Conservation (phyloP, 1,140 invertebrate genomes). For the Teleopsis dalmanni region DNA sequence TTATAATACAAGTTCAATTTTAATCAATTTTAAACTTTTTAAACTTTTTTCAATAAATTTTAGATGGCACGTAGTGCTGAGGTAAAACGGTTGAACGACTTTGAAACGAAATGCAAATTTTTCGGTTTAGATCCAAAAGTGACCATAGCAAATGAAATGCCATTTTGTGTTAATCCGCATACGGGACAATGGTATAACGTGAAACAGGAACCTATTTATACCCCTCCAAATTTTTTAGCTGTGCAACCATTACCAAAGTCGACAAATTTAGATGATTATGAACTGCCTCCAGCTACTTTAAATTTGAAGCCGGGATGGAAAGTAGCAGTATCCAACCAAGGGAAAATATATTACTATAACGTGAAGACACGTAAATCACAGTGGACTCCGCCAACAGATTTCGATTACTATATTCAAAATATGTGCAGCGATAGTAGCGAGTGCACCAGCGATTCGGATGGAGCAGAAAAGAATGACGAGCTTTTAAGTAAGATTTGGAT, state of each 20-base stretch:
- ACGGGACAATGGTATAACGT: slow-evolving; percentile 54
- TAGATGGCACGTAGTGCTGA: slow-evolving; percentile 61
- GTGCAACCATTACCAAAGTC: slow-evolving; percentile 22
- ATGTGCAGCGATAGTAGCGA: background rate
- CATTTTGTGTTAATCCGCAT: slow-evolving; percentile 54
- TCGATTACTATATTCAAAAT: slow-evolving; percentile 9
- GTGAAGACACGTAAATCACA: slow-evolving; percentile 72
- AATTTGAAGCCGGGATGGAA: slow-evolving; percentile 79
- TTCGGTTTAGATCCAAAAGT: slow-evolving; percentile 53
- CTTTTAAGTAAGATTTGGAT: no score
- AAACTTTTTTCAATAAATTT: background rate
- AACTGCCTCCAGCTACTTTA: slow-evolving; percentile 50
- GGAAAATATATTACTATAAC: slow-evolving; percentile 88
- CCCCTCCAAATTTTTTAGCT: slow-evolving; percentile 35
- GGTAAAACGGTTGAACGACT: slow-evolving; percentile 56
- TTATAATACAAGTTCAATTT: background rate
- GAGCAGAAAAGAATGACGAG: no score
- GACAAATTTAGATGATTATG: slow-evolving; percentile 24
- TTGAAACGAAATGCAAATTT: slow-evolving; percentile 54
- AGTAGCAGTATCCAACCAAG: slow-evolving; percentile 67
- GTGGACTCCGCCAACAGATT: slow-evolving; percentile 82
- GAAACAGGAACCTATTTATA: slow-evolving; percentile 37
- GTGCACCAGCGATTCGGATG: no score
- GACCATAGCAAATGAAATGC: slow-evolving; percentile 51
- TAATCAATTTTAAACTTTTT: no score